These are phyloP conservation scores for Emys orbicularis DNA, from an alignment of 2,797 vertebrate genomes.

Conservation along the genomic window DNA sequence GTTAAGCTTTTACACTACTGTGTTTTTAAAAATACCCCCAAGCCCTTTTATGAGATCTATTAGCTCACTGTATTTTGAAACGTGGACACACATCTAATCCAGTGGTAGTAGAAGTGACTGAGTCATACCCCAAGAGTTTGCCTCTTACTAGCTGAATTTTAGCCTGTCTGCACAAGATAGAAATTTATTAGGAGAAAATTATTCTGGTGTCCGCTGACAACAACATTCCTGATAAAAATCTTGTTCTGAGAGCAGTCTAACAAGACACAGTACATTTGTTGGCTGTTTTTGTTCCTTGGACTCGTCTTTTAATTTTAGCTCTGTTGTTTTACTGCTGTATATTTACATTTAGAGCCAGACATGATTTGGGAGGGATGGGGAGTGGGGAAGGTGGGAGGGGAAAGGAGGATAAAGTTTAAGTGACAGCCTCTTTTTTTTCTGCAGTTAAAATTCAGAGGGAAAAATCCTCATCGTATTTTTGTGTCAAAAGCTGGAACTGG, in stretches of 20 bases:
- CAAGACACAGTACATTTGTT: constrained; percentile 78
- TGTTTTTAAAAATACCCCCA: constrained; percentile 11
- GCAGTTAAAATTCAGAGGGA: neutral
- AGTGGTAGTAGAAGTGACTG: neutral
- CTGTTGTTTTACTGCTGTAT: constrained; percentile 40
- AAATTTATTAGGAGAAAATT: constrained; percentile 82
- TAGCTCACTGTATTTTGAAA: constrained; percentile 7
- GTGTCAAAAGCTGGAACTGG: neutral
- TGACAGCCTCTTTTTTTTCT: neutral
- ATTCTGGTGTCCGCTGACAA: constrained; percentile 77
- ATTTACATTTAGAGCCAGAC: constrained; percentile 52
- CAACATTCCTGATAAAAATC: constrained; percentile 81
- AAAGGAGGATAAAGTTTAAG: neutral
- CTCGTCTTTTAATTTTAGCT: constrained; percentile 44
- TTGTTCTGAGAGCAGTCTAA: constrained; percentile 76
- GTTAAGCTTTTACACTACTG: constrained; percentile 23
- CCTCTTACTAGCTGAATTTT: constrained; percentile 61
- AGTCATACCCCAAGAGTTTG: constrained; percentile 54
- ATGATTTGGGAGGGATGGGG: neutral
- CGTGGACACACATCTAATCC: constrained; percentile 31
- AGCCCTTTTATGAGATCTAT: neutral
- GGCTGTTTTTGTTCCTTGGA: constrained; percentile 60
- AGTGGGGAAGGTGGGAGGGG: neutral
- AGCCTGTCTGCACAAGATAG: constrained; percentile 66
- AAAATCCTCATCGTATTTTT: neutral